A percentile compares a stretch with the other conserved stretches of the same genome.
Evolutionary conservation across 2,113 vertebrate species (phyloP).

Genomic region (Turdus rufiventris): DNA sequence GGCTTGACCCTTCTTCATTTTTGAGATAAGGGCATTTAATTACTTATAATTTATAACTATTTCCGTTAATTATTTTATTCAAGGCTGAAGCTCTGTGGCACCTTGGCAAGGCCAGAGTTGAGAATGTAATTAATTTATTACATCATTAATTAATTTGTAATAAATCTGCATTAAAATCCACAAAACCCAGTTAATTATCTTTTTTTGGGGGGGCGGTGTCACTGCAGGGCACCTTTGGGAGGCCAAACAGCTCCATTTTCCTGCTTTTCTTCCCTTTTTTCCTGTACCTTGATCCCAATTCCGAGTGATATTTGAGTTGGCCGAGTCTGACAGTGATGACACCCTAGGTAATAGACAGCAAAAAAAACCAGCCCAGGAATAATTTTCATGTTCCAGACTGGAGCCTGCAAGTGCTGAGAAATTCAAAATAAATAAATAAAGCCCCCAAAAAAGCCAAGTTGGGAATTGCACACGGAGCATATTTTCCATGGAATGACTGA

Average conservation of each 20-base stretch:
- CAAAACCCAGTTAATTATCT: neutral
- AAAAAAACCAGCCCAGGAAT: neutral
- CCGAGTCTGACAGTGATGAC: neutral
- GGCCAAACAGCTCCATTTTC: neutral
- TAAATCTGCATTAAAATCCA: neutral
- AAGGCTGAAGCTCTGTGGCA: neutral
- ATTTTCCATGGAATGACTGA: constrained; percentile 1
- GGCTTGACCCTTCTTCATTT: neutral
- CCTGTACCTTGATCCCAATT: neutral
- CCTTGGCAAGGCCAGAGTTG: neutral
- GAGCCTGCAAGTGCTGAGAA: neutral
- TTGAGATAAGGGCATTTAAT: neutral
- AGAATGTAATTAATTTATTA: neutral
- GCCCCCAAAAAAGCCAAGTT: neutral
- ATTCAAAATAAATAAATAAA: neutral
- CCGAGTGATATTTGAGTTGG: neutral
- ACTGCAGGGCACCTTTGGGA: neutral
- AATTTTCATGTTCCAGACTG: neutral
- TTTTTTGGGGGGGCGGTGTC: neutral
- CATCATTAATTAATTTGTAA: neutral
- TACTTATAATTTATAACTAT: neutral
- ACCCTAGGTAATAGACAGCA: neutral
- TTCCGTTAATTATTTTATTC: neutral
- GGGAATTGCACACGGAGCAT: neutral
- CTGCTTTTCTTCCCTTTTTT: too few species aligned